Evolutionary conservation across 2,113 vertebrate genomes (phyloP), one percentile per base, ranked within the genome.

Genomic region (Lepisosteus osseus): DNA sequence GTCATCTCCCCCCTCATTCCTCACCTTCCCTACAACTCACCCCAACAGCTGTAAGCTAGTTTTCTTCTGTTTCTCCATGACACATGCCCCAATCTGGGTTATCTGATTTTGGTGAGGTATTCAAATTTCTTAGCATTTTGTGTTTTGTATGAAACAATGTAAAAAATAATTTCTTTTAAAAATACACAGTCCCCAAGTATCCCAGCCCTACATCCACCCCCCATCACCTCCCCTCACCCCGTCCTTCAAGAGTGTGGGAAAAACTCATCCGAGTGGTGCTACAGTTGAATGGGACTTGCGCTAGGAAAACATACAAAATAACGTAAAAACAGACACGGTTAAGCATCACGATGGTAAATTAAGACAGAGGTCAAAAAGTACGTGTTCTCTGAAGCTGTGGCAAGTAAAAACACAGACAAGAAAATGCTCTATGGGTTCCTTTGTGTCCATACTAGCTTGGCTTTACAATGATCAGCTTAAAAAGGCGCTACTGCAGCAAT

Each of bases 81-180:
- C 45, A 69, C 56, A n/a, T 7, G n/a, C 45, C 68, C 40, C 40
- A 12, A 63, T 4, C 14, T 3, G 17, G 61, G 59, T 41, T 13
- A 69, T 44, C 66, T 69, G 66, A 56, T 59, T 40, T 42, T 40
- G 61, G 45, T 54, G 61, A 57, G 63, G 47, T 40, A 11, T 29
- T 55, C 51, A 44, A 47, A 74, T 65, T 9, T 67, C 59, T 51
- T 29, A 29, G 29, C 29, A 29, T 29, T 61, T 57, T 55, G 17
- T 57, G 69, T 15, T 73, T 68, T 61, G 45, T 74, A 66, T 70
- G 13, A 74, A 54, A 64, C 45, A 42, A 63, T 51, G 59, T 43
- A 29, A 57, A 75, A 75, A 75, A 75, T 62, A 62, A 68, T 41
- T 65, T 70, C 62, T 47, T 57, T 74, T 70, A 70, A 56, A 55